Base-by-base conservation (phyloP, 1,140 invertebrate species). In the Brachionus angularis region DNA sequence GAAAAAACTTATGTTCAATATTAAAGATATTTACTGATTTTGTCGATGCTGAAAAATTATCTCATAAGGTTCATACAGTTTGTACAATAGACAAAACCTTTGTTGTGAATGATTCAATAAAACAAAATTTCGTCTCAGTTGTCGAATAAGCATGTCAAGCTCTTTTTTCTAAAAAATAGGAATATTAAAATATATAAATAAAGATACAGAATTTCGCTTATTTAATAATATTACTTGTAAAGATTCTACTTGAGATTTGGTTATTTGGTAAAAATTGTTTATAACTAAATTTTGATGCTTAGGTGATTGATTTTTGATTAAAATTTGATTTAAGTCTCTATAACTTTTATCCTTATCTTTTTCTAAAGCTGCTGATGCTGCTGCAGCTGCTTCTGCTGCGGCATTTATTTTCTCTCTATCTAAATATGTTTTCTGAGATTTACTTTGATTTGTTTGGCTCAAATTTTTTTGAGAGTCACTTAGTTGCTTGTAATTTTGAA, bases 21-120 rank as follows among this genome's bases (percentile, higher is more conserved):
- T 67, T 47, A 67, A 39, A 67, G n/a, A n/a, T n/a, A n/a, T n/a
- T n/a, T n/a, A 47, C 47, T 67, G 62, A 36, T 33, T 50, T 27
- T 67, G 42, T 47, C 62, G 8, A 14, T 67, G 42, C 18, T 67
- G 62, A 25, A 8, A 67, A 27, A 67, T 46, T 16, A 67, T 5
- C 31, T 67, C 62, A 31, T 47, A 67, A 18, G 62, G 62, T 34
- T 67, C 62, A 23, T 33, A 67, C 25, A 67, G 29, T 36, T 67
- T 67, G 8, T 47, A 33, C 23, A 67, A 16, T 7, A 33, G 31
- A 21, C 29, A 46, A 50, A 67, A 67, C 16, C 62, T 7, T n/a
- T 67, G 62, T 27, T 67, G 62, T 29, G 62, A 67, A 67, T 67
- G 62, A 67, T 67, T 67, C 2, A 67, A 8, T 5, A 67, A 42